Percentiles rank a stretch among this genome's conserved stretches.
These are phyloP conservation scores for Crambe crambe DNA, from an alignment of 37 sponge, comb jelly and placozoan species.

Conservation along the genomic window DNA sequence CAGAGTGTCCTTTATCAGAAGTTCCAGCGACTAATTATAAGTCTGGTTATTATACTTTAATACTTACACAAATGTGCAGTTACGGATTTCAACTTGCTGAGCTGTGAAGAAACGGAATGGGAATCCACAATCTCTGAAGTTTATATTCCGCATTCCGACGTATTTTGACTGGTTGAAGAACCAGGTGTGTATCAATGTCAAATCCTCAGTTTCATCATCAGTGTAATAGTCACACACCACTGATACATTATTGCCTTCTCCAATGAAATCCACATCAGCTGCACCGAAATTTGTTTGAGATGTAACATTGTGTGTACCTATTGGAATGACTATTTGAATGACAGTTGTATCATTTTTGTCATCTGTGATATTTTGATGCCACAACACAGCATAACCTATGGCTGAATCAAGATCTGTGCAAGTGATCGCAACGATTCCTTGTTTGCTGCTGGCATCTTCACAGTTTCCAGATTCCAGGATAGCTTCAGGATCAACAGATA, in stretches of 20 bases:
- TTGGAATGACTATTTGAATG: background rate
- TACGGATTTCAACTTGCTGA: slow-evolving; percentile 4
- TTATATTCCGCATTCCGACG: slow-evolving; percentile 3
- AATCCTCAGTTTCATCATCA: background rate
- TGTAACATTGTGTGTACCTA: background rate
- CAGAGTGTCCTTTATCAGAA: too few relatives aligned
- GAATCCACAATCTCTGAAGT: slow-evolving; percentile 32
- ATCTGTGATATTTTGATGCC: background rate
- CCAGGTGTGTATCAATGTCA: slow-evolving; percentile 17
- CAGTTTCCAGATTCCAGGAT: too few relatives aligned
- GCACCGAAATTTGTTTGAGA: slow-evolving; percentile 1
- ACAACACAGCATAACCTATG: background rate
- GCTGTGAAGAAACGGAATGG: slow-evolving; percentile 41
- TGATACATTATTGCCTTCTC: background rate
- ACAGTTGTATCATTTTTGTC: background rate
- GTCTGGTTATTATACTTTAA: background rate
- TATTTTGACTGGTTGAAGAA: slow-evolving; percentile 8
- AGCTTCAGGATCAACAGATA: too few relatives aligned
- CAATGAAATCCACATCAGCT: slow-evolving; percentile 1
- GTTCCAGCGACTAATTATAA: too few relatives aligned
- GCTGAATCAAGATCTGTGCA: background rate
- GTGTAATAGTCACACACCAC: slow-evolving; percentile 1
- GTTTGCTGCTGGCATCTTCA: too few relatives aligned
- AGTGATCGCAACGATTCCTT: too few relatives aligned
- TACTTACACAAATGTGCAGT: slow-evolving; percentile 44